Base-by-base conservation (phyloP, 2,888 invertebrate species). In the Trichopria drosophilae region DNA sequence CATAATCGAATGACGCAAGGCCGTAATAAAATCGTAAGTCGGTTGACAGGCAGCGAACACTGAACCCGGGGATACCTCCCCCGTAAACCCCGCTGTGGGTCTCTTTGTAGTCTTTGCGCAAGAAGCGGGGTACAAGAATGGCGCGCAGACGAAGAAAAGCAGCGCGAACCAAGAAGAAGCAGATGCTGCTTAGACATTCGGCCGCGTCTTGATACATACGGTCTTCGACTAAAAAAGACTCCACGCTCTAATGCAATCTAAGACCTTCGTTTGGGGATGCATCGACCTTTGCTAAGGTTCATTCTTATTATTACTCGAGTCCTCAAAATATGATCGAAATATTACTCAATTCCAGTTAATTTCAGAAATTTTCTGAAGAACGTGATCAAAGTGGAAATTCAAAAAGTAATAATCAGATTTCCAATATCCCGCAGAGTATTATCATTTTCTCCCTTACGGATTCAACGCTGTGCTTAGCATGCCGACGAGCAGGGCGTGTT, bases 21-120 rank as follows among this genome's bases (percentile, higher is more conserved):
- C 64, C 66, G 68, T 73, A 74, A 74, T 74, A 74, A 74, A 74
- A 74, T 72, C 68, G 71, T 74, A 71, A 69, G 68, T 70, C 67
- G 71, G 64, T 62, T 68, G 69, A 68, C 69, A 67, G 69, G 66
- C 65, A 63, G 61, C 62, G 61, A 65, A 65, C 63, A 61, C 57
- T 61, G 51, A 40, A 37, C 60, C 55, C 42, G 58, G 47, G 51
- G 54, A 58, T 64, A 61, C 69, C 72, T 71, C 69, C 72, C 72
- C 69, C 68, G 67, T 67, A 64, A 59, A 57, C 56, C 51, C 53
- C 46, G 55, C n/a, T n/a, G 62, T 60, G 58, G 62, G 58, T 58
- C 49, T 60, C 66, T 69, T 72, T 72, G 72, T 72, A 66, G 60
- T n/a, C 60, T 56, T 63, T 64, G 56, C 64, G 64, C 64, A 62